Evolutionary conservation across 2,113 vertebrate genomes (phyloP), one percentile per base, ranked within the genome.

Genomic region (Vimba vimba): DNA sequence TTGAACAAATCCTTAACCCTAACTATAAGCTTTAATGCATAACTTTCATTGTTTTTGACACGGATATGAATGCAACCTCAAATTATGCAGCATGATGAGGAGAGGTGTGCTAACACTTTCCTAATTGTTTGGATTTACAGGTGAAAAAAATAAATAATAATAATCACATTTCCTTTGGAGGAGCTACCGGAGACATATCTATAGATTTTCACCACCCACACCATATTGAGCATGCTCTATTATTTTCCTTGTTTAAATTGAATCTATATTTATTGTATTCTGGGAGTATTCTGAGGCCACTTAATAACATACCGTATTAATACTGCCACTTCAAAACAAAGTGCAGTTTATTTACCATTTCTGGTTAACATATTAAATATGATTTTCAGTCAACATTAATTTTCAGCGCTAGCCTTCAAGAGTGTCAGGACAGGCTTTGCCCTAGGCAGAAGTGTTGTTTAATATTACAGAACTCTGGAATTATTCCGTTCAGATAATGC

Each of bases 401-500:
- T 60, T 25, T 36, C 15, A 36, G 47, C 0, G 21, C 19, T 36
- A 30, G 33, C 30, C 50, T 59, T 71, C 33, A 59, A 60, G 57
- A 79, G 77, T 79, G 11, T 79, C 55, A 43, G 30, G 52, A 59
- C 76, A 59, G 77, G 57, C 12, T 43, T 79, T 43, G 55, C 57
- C 12, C 36, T 43, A 36, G 77, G 77, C 55, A 60, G 30, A 59
- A 23, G 52, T 60, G 76, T 57, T n/a, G 8, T 60, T 79, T 36
- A 39, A 59, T 60, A 60, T 79, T 21, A 25, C n/a, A 79, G 30
- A 43, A 23, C 33, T 25, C n/a, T 43, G n/a, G 3, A 79, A 36
- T 79, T 79, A 60, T 33, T 79, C 77, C 43, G 15, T 62, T 60
- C 36, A 60, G 77, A 60, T 62, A 62, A 79, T 25, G 21, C 55